Percentiles rank a stretch among this genome's conserved stretches.
phyloP scores from a whole-genome alignment of 2,888 invertebrate species.

The Ceratothoa steindachneri region DNA sequence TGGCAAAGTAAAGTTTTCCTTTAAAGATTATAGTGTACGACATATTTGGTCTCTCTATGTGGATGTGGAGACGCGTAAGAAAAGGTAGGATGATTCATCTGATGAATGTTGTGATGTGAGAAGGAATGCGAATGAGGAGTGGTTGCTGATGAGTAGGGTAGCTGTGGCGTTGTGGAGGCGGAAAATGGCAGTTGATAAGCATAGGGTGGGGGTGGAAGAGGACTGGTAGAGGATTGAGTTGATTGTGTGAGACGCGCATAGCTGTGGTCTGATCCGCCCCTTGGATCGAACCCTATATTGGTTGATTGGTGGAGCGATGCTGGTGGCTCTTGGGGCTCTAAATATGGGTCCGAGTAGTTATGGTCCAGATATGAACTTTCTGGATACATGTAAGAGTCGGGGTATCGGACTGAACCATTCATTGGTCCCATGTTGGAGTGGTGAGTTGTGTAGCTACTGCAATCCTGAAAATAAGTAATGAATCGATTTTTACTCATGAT shows the following conservation, averaged over 20 bases:
- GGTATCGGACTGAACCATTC: conserved; percentile 2
- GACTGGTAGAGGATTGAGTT: background rate
- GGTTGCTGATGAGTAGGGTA: background rate
- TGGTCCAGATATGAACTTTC: background rate
- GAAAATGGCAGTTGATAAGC: background rate
- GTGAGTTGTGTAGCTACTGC: background rate
- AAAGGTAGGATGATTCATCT: background rate
- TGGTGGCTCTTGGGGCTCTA: background rate
- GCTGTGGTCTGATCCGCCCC: background rate
- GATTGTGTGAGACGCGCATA: background rate
- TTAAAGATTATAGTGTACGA: background rate
- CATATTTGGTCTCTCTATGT: background rate
- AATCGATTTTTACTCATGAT: too few relatives aligned
- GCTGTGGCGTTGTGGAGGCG: background rate
- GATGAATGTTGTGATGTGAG: background rate
- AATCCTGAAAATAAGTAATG: conserved; percentile 1
- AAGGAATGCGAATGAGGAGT: background rate
- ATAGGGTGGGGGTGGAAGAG: background rate
- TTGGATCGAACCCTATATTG: background rate
- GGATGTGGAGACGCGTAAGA: background rate
- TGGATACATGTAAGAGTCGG: background rate
- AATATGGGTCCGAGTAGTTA: conserved; percentile 2
- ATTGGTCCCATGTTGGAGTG: conserved; percentile 5
- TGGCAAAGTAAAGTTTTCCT: too few relatives aligned
- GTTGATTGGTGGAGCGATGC: background rate